Evolutionary conservation across 64 coral and sea anemone genomes (phyloP), one percentile per base, ranked within the genome.

Genomic region (Pocillopora damicornis): DNA sequence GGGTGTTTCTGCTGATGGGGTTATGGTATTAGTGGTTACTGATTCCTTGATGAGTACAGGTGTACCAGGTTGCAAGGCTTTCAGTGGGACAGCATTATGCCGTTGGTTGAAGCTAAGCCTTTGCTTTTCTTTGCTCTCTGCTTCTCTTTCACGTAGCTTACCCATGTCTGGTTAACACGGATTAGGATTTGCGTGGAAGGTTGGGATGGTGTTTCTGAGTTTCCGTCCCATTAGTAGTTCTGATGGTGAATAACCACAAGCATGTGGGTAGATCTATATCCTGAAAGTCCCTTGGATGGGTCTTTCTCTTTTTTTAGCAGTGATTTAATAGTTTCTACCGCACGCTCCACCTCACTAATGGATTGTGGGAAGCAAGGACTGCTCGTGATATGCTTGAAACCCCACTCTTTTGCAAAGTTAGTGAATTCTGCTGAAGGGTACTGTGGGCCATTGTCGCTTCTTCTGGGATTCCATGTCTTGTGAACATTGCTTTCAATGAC

Each of bases 261-360:
- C 87, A 9, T 78, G 42, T 77, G 91, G 91, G 87, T 93, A 11
- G 60, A 61, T 89, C 91, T 15, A 37, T 93, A 93, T 11, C 87
- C 73, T 34, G 78, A 42, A 14, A 93, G 75, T 16, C 77, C 91
- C 42, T 62, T 77, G 12, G 59, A 34, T 17, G 76, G 78, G 73
- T 89, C 91, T 79, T 93, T 60, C 2, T 26, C 73, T 73, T 89
- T 93, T 38, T 76, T 77, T 8, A 88, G 75, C 26, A 89, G 30
- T 23, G 67, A 86, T 58, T 93, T 88, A 18, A 78, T 35, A 10
- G 80, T 93, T 79, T 38, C 59, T 1, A 93, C 91, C 78, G 37
- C 78, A 61, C 87, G 69, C 56, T 93, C 74, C 12, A 86, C 87
- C 73, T 75, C 86, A 12, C 91, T 71, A 35, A 86, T 93, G 0